These are phyloP conservation scores for Linepithema humile DNA, from an alignment of 1,140 invertebrate species.

Conservation along the genomic window DNA sequence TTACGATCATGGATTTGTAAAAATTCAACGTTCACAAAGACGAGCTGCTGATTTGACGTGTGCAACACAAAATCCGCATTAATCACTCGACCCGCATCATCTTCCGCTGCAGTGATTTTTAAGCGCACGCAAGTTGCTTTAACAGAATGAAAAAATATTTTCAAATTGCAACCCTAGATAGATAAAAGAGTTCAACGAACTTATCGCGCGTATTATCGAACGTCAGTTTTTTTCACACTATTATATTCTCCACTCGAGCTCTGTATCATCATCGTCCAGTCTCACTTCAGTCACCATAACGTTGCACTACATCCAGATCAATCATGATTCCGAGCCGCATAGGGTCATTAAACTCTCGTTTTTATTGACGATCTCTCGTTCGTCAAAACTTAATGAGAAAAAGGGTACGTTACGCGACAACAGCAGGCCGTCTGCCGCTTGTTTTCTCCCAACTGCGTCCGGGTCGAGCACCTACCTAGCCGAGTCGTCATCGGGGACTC, in stretches of 20 bases:
- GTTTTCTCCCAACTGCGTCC: slow-evolving; percentile 81
- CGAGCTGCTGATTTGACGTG: not conserved
- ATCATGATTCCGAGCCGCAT: not conserved
- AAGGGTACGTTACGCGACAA: slow-evolving; percentile 43
- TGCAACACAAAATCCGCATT: slow-evolving; percentile 8
- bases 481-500: slow-evolving; percentile 80
- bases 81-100: slow-evolving; percentile 1
- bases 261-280: slow-evolving; percentile 7
- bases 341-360: too few relatives aligned
- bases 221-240: slow-evolving; percentile 47
- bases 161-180: not conserved
- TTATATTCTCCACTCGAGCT: not conserved
- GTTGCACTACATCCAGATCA: too few relatives aligned
- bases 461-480: slow-evolving; percentile 82
- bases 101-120: not conserved
- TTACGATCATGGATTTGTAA: not conserved
- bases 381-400: not conserved
- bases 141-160: too few relatives aligned
- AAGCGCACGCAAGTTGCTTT: not conserved
- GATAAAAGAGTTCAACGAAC: slow-evolving; percentile 47
- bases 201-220: slow-evolving; percentile 60
- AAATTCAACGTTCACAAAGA: not conserved
- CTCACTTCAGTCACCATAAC: not conserved
- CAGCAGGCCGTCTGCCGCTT: slow-evolving; percentile 69
- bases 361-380: not conserved